Evolutionary conservation across 2,888 invertebrate species (phyloP), one percentile per base, ranked within the genome.

Genomic region (Drosophila limbata): DNA sequence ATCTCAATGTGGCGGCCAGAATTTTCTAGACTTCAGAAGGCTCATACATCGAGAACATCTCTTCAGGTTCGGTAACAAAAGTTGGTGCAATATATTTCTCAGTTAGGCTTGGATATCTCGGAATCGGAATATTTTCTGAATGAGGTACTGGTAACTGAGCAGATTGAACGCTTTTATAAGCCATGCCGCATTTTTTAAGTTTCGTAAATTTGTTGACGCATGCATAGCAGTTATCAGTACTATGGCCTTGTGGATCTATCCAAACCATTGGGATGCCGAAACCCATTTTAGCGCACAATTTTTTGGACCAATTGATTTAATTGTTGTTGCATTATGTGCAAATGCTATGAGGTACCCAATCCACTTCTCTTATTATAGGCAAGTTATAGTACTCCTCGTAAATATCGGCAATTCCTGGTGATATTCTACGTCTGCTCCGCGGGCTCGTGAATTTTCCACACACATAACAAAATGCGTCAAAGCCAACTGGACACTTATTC

Each of bases 401-500:
- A n/a, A 37, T 6, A 4, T 5, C n/a, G n/a, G 37, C 37, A 37
- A 2, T 37, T 37, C 2, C n/a, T 2, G 37, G 6, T n/a, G 37
- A 37, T 37, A 37, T 37, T 37, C n/a, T 6, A 6, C 6, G 37
- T 37, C 37, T n/a, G 5, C 37, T 37, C 37, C 37, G 37, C 6
- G n/a, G 37, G n/a, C 37, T 37, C n/a, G 37, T 37, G 37, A 37
- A 37, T n/a, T 37, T 37, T 37, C 37, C 37, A n/a, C 5, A n/a
- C 13, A 37, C 37, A 4, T 35, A 35, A 5, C 13, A 35, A 35
- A 35, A 35, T 35, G 13, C 35, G 0, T 11, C 3, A 1, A 13
- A n/a, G 1, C 35, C 35, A 1, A 35, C 13, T 35, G 35, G 35
- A 35, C 35, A 35, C n/a, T 35, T 35, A 5, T 35, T 13, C 35